A percentile compares a stretch with the other conserved stretches of the same genome.
These are phyloP conservation scores for Lasioglossum lativentre DNA, from an alignment of 2,888 invertebrate species.

Conservation along the genomic window DNA sequence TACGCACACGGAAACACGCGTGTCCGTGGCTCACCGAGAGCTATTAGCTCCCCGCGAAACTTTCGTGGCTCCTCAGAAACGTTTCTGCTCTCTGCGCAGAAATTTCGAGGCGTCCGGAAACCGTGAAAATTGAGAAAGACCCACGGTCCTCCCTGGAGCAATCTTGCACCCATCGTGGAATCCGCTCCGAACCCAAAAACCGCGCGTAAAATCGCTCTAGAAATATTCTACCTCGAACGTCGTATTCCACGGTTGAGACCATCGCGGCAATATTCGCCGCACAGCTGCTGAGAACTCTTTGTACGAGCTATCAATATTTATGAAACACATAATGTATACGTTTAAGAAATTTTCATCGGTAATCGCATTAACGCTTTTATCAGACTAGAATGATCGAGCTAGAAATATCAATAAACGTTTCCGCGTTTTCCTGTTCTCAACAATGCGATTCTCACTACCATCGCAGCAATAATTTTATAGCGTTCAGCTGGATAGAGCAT, in stretches of 20 bases:
- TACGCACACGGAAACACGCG: slow-evolving; percentile 58
- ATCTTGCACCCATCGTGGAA: not conserved
- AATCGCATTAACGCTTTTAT: too few species aligned
- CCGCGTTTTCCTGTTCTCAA: too few species aligned
- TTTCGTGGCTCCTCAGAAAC: slow-evolving; percentile 15
- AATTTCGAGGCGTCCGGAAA: not conserved
- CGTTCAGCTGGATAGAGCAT: too few species aligned
- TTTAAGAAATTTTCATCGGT: too few species aligned
- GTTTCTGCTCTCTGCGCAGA: not conserved
- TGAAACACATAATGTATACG: too few species aligned
- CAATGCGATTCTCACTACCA: too few species aligned
- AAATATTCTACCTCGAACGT: not conserved
- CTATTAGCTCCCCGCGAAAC: slow-evolving; percentile 48
- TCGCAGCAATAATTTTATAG: too few species aligned
- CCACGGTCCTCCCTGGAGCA: not conserved
- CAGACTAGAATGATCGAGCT: too few species aligned
- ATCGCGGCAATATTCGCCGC: too few species aligned
- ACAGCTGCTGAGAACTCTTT: too few species aligned
- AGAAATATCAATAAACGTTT: too few species aligned
- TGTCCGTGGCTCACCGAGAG: slow-evolving; percentile 38
- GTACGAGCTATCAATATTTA: too few species aligned
- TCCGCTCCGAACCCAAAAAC: not conserved
- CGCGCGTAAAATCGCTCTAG: not conserved
- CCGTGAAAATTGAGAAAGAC: not conserved
- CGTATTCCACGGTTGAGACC: not conserved